These are phyloP conservation scores for Cherax quadricarinatus DNA, from an alignment of 1,140 invertebrate genomes.

Conservation along the genomic window DNA sequence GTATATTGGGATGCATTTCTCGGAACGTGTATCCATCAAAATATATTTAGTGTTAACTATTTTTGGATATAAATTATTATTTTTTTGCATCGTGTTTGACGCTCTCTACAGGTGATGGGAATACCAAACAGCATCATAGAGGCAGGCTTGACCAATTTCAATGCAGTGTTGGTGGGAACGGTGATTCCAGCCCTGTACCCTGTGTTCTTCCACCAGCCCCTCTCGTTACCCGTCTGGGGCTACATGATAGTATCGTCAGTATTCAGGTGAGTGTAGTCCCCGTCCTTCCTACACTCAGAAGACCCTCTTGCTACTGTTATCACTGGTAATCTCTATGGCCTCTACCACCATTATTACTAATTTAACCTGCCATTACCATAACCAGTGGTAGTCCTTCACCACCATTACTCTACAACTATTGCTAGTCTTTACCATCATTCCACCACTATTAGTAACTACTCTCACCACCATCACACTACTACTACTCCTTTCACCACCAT, in stretches of 20 bases:
- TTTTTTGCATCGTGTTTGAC: too few species aligned
- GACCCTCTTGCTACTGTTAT: too few species aligned
- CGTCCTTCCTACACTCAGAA: neutral
- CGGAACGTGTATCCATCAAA: too few species aligned
- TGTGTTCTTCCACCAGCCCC: neutral
- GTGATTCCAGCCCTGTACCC: conserved; percentile 55
- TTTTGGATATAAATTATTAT: too few species aligned
- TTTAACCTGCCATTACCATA: neutral
- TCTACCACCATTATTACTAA: neutral
- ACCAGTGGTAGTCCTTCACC: neutral
- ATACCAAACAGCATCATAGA: conserved; percentile 27
- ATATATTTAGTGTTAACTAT: too few species aligned
- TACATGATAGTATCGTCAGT: conserved; percentile 49
- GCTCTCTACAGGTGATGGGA: conserved; percentile 18
- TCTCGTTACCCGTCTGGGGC: neutral
- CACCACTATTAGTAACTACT: too few species aligned
- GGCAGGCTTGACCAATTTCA: conserved; percentile 58
- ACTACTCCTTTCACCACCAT: too few species aligned
- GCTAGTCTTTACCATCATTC: too few species aligned
- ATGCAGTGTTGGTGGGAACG: conserved; percentile 61
- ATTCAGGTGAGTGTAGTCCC: conserved; percentile 43
- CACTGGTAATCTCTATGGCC: too few species aligned
- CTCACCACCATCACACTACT: too few species aligned
- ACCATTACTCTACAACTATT: neutral
- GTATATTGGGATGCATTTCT: too few species aligned